Conservation (phyloP, 2,113 vertebrate genomes). For the Trichomycterus rosablanca region DNA sequence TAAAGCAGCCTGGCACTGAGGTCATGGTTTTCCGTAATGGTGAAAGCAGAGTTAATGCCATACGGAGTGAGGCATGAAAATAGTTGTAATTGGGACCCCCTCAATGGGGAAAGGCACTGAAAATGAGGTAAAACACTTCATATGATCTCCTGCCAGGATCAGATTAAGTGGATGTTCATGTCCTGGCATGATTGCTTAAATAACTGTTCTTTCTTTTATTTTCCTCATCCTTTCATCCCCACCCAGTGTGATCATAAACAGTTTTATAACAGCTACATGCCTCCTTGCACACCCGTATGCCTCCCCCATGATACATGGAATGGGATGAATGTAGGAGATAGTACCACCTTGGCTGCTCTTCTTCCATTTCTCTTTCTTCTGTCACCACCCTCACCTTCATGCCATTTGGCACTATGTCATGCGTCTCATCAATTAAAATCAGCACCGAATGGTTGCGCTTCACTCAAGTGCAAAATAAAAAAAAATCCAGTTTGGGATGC, state of each 20-base stretch:
- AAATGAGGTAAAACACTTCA: constrained; percentile 28
- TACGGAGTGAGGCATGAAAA: constrained; percentile 19
- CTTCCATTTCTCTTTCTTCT: neutral
- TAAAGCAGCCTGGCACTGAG: constrained; percentile 32
- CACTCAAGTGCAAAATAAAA: constrained; percentile 8
- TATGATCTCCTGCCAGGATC: constrained; percentile 33
- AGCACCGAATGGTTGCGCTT: neutral
- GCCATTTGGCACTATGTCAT: constrained; percentile 34
- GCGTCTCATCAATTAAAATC: constrained; percentile 37
- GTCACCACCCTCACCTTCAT: constrained; percentile 19
- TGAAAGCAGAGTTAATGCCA: constrained; percentile 26
- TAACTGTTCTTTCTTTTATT: constrained; percentile 15
- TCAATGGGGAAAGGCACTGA: neutral
- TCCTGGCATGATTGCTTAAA: constrained; percentile 40
- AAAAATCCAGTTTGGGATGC: constrained; percentile 26
- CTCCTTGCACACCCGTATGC: neutral
- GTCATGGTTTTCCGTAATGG: constrained; percentile 31
- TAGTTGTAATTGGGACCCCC: constrained; percentile 14
- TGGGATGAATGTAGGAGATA: neutral
- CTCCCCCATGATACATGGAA: neutral
- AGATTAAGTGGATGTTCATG: constrained; percentile 35
- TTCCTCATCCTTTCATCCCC: constrained; percentile 2
- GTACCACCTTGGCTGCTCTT: neutral
- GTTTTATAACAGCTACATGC: neutral
- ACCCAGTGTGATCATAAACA: constrained; percentile 4